Percentiles rank a stretch among this genome's conserved stretches.
Conservation (phyloP, 1,140 invertebrate genomes). For the Carposina sasakii region DNA sequence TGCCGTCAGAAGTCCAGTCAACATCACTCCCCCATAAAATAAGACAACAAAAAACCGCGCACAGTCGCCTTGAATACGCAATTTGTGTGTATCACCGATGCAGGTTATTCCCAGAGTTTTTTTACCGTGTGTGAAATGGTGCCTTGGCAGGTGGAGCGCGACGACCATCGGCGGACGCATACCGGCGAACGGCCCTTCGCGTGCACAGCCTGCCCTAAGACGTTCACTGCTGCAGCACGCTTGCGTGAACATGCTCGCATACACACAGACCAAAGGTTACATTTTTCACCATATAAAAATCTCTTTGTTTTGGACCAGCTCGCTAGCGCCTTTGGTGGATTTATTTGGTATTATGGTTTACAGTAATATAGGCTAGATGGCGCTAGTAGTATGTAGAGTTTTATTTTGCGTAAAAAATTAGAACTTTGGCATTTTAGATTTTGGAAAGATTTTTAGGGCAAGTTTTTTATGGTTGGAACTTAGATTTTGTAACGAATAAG, state of each 20-base stretch:
- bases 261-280: conserved; percentile 75
- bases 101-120: conserved; percentile 23
- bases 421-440: conserved; percentile 19
- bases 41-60: conserved; percentile 16
- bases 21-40: too few species aligned
- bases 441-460: too few species aligned
- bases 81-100: too few species aligned
- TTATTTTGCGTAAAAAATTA: too few species aligned
- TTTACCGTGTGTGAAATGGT: conserved; percentile 24
- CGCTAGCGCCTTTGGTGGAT: too few species aligned
- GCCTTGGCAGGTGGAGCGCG: conserved; percentile 59
- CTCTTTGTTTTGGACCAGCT: too few species aligned
- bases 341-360: too few species aligned
- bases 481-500: too few species aligned
- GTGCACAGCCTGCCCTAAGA: conserved; percentile 70
- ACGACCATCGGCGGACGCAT: conserved; percentile 74
- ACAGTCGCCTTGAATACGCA: conserved; percentile 14
- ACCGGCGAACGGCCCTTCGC: conserved; percentile 71
- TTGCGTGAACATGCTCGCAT: conserved; percentile 73
- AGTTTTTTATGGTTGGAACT: too few species aligned
- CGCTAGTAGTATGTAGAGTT: conserved; percentile 8
- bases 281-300: too few species aligned
- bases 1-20: too few species aligned
- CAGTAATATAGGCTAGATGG: conserved; percentile 16
- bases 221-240: conserved; percentile 65